phyloP scores from a whole-genome alignment of 2,797 vertebrate genomes.

The Myotis findleyi region DNA sequence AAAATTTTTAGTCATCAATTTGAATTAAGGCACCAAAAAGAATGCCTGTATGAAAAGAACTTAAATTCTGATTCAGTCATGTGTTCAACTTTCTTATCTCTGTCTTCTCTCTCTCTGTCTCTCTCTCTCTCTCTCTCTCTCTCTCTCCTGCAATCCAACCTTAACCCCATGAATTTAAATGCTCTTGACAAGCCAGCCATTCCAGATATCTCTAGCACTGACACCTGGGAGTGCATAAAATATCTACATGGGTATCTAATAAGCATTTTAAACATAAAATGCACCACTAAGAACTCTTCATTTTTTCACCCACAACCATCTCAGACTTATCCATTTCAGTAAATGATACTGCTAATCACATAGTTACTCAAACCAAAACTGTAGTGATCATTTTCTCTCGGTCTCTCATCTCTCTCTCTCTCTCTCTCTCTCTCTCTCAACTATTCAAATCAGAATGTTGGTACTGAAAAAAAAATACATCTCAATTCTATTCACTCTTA shows the following conservation, averaged over 20 bases:
- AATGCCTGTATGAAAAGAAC: background rate
- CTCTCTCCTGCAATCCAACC: background rate
- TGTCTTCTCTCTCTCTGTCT: too few relatives aligned
- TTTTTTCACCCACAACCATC: background rate
- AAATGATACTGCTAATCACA: background rate
- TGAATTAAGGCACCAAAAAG: background rate
- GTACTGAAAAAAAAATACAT: background rate
- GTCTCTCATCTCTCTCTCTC: too few relatives aligned
- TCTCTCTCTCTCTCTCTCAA: background rate
- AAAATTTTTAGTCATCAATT: background rate
- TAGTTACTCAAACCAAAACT: background rate
- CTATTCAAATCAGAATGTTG: background rate
- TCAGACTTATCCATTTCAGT: background rate
- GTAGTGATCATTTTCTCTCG: background rate
- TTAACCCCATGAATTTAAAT: background rate
- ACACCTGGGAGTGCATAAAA: background rate
- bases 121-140: too few relatives aligned
- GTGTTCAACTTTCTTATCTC: background rate
- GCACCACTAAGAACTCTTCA: background rate
- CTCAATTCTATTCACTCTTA: background rate
- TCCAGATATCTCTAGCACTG: background rate
- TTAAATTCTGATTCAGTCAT: background rate
- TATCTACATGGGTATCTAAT: background rate
- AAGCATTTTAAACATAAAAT: constrained; percentile 15
- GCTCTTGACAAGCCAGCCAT: background rate